Conservation (phyloP, 2,797 vertebrate species). For the Manis pentadactyla region DNA sequence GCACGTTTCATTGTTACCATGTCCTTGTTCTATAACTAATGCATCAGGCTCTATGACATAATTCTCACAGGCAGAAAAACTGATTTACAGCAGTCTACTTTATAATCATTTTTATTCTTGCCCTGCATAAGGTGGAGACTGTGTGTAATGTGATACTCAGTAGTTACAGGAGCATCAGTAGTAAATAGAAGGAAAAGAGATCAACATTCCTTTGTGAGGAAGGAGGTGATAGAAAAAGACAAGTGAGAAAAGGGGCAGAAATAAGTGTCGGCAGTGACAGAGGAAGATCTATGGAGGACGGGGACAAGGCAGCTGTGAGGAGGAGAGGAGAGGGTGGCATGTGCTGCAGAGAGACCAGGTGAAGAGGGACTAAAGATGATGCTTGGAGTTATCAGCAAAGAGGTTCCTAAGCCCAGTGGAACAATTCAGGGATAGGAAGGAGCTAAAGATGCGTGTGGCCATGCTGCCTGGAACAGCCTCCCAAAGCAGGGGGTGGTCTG, state of each 20-base stretch:
- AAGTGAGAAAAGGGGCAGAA: too few relatives aligned
- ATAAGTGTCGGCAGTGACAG: rapidly evolving
- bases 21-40: neutral
- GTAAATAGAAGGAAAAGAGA: neutral
- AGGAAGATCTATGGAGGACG: too few relatives aligned
- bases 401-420: too few relatives aligned
- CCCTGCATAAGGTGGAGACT: rapidly evolving
- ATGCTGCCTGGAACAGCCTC: too few relatives aligned
- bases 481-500: neutral
- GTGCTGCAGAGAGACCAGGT: rapidly evolving
- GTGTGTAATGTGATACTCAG: neutral
- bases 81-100: neutral
- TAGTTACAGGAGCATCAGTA: too few relatives aligned
- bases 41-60: neutral
- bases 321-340: rapidly evolving
- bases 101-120: neutral
- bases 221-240: rapidly evolving
- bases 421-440: rapidly evolving
- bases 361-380: rapidly evolving
- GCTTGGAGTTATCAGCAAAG: neutral
- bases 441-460: rapidly evolving
- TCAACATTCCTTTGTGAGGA: neutral
- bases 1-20: neutral
- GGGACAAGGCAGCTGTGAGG: rapidly evolving
- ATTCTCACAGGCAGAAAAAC: neutral